Conservation (phyloP, 2,797 vertebrate species). For the Scolopax rusticola region DNA sequence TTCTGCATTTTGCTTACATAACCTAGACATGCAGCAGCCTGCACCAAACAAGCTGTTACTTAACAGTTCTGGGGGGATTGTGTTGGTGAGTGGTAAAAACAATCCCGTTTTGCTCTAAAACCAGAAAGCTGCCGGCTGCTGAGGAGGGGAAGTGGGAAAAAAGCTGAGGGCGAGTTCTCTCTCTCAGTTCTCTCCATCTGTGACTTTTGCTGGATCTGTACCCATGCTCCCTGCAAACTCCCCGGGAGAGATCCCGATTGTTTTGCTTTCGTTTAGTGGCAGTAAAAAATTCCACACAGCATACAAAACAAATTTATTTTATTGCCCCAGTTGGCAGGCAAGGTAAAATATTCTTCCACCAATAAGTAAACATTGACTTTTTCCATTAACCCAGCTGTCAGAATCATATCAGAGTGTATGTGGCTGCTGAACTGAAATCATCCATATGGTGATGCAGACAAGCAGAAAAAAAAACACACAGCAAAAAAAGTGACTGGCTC, state of each 20-base stretch:
- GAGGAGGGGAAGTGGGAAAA: constrained; percentile 36
- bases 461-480: not conserved
- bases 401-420: constrained; percentile 25
- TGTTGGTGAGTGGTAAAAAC: not conserved
- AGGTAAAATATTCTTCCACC: constrained; percentile 50
- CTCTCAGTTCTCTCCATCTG: constrained; percentile 2
- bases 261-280: constrained; percentile 50
- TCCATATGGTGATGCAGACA: constrained; percentile 51
- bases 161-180: not conserved
- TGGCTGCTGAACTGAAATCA: constrained; percentile 43
- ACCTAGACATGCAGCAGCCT: not conserved
- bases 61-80: not conserved
- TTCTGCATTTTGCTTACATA: constrained; percentile 4
- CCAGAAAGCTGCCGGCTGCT: not conserved
- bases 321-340: constrained; percentile 49
- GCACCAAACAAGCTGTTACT: not conserved
- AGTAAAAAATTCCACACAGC: constrained; percentile 40
- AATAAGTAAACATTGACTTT: constrained; percentile 60
- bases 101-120: constrained; percentile 8
- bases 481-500: not conserved
- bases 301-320: constrained; percentile 52
- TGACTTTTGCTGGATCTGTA: not conserved
- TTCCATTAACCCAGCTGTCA: constrained; percentile 53
- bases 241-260: not conserved
- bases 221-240: constrained; percentile 11